phyloP scores from a whole-genome alignment of 2,888 invertebrate genomes.

The Cheilosia grossa region DNA sequence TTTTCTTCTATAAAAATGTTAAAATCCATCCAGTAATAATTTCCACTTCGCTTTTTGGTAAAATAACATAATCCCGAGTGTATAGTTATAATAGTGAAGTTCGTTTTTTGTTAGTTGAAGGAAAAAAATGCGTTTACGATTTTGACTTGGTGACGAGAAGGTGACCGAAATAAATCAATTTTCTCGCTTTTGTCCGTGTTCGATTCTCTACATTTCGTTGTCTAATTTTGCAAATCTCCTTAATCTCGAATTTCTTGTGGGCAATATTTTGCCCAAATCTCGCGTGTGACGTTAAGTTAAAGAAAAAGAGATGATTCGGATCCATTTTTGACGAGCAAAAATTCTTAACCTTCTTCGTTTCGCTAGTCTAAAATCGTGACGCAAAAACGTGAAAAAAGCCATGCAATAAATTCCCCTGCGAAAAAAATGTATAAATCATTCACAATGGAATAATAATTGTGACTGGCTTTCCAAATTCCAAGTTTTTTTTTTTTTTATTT shows the following conservation, averaged over 20 bases:
- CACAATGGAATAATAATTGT: slow-evolving; percentile 67
- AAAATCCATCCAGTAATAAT: slow-evolving; percentile 49
- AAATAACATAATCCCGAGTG: slow-evolving; percentile 14
- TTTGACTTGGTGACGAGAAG: slow-evolving; percentile 50
- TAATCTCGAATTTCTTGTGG: slow-evolving; percentile 43
- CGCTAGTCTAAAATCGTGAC: slow-evolving; percentile 46
- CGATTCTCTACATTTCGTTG: slow-evolving; percentile 53
- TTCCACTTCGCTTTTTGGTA: slow-evolving; percentile 59
- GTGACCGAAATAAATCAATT: slow-evolving; percentile 35
- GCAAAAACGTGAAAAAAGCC: slow-evolving; percentile 57
- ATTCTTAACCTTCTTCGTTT: slow-evolving; percentile 39
- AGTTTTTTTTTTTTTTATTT: slow-evolving; percentile 33
- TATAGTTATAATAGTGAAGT: slow-evolving; percentile 16
- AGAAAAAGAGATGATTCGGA: neutral
- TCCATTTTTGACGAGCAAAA: slow-evolving; percentile 16
- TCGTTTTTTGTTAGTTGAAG: slow-evolving; percentile 30
- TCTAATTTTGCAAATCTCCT: slow-evolving; percentile 35
- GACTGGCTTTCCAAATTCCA: slow-evolving; percentile 53
- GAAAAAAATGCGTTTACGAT: slow-evolving; percentile 67
- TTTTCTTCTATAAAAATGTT: slow-evolving; percentile 61
- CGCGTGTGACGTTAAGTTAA: slow-evolving; percentile 40
- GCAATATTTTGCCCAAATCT: slow-evolving; percentile 38
- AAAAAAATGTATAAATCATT: slow-evolving; percentile 60
- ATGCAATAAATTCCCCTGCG: slow-evolving; percentile 51
- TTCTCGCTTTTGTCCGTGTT: slow-evolving; percentile 53